Percentiles rank a stretch among this genome's conserved stretches.
Evolutionary conservation across 2,113 vertebrate genomes (phyloP).

Genomic region (Acrocephalus arundinaceus): DNA sequence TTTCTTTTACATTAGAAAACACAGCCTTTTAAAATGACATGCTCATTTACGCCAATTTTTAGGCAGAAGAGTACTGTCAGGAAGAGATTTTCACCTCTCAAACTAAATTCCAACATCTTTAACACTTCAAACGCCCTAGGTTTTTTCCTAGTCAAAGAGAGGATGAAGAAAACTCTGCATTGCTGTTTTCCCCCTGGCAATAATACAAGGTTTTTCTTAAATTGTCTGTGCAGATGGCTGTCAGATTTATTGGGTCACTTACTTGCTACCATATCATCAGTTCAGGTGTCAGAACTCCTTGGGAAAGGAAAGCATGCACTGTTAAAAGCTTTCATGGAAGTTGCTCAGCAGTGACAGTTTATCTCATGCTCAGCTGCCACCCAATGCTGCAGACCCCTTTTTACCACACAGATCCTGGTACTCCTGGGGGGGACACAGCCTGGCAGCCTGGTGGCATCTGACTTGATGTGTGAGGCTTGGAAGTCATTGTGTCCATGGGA

Average conservation of each 20-base stretch:
- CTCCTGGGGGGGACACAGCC: not conserved
- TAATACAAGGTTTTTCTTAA: not conserved
- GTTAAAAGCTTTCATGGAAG: not conserved
- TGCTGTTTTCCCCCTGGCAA: not conserved
- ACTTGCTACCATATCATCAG: not conserved
- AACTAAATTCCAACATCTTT: not conserved
- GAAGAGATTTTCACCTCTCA: not conserved
- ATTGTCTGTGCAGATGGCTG: not conserved
- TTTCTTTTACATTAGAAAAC: not conserved
- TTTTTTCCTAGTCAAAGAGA: not conserved
- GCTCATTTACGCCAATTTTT: not conserved
- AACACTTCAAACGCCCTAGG: not conserved
- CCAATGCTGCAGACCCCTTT: not conserved
- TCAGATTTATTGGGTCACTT: conserved; percentile 1
- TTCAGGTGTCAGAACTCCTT: not conserved
- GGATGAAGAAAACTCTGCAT: not conserved
- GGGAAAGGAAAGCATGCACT: not conserved
- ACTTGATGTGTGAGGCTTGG: fast-evolving
- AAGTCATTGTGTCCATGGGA: not conserved
- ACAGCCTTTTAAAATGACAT: not conserved
- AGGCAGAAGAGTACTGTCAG: not conserved
- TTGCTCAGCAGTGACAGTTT: not conserved
- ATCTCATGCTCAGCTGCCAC: not conserved
- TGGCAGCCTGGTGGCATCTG: not conserved
- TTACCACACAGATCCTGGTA: not conserved